phyloP scores from a whole-genome alignment of 2,888 invertebrate genomes.

The Trimorus sp. region DNA sequence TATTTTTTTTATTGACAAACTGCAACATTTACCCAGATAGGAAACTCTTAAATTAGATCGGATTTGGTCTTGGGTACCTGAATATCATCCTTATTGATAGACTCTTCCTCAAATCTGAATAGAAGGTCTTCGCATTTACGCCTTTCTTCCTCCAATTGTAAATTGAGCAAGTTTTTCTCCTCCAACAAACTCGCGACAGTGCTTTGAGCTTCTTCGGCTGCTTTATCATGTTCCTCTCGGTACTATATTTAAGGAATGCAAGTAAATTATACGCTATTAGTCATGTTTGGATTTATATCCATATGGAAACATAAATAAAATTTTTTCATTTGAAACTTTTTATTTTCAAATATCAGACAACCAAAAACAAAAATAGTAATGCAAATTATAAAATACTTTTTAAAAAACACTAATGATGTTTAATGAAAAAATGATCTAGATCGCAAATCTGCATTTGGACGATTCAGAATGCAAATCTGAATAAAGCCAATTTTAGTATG shows the following conservation, averaged over 20 bases:
- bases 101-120: conserved; percentile 95
- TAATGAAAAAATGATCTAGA: too few relatives aligned
- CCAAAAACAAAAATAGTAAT: too few relatives aligned
- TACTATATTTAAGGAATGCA: conserved; percentile 62
- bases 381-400: too few relatives aligned
- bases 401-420: too few relatives aligned
- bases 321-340: too few relatives aligned
- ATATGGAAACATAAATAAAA: too few relatives aligned
- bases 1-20: background rate
- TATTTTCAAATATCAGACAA: too few relatives aligned
- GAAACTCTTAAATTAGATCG: background rate
- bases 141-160: conserved; percentile 89
- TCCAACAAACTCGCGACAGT: conserved; percentile 82
- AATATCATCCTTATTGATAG: conserved; percentile 93
- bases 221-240: conserved; percentile 83
- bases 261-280: too few relatives aligned
- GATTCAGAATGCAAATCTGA: too few relatives aligned
- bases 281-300: too few relatives aligned
- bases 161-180: conserved; percentile 82
- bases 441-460: too few relatives aligned
- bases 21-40: background rate
- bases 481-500: too few relatives aligned
- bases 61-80: conserved; percentile 85
- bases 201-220: conserved; percentile 84
- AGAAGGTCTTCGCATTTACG: conserved; percentile 94